Conservation (phyloP, 53 echinoderm and acorn worm species). For the Apostichopus leukothele region DNA sequence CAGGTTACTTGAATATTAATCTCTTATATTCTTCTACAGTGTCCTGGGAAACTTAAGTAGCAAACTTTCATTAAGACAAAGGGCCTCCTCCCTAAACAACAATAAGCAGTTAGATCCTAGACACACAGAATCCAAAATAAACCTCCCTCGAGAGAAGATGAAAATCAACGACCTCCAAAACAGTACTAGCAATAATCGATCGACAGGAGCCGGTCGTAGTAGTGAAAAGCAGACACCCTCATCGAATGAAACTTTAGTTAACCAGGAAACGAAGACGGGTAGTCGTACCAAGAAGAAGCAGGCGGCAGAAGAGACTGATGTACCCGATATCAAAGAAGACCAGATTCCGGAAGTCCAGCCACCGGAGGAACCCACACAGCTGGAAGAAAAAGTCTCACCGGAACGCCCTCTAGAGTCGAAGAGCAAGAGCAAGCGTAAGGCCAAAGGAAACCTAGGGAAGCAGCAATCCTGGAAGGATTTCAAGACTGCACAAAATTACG, state of each 20-base stretch:
- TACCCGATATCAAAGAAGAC: neutral
- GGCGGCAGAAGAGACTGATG: slow-evolving; percentile 12
- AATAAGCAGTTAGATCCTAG: slow-evolving; percentile 46
- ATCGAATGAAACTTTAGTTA: slow-evolving; percentile 1
- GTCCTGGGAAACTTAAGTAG: slow-evolving; percentile 28
- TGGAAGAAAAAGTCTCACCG: neutral
- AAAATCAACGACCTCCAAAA: slow-evolving; percentile 50
- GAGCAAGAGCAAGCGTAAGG: slow-evolving; percentile 27
- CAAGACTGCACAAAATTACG: slow-evolving; percentile 57
- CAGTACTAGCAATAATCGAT: slow-evolving; percentile 49
- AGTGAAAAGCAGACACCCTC: slow-evolving; percentile 20
- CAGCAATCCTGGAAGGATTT: slow-evolving; percentile 50
- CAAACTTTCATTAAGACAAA: slow-evolving; percentile 39
- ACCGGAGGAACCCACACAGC: slow-evolving; percentile 8
- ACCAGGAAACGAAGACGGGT: neutral
- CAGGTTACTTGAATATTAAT: neutral
- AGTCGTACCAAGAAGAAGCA: slow-evolving; percentile 40
- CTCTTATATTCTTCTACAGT: neutral
- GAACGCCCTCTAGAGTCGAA: slow-evolving; percentile 22
- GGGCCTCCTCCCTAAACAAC: slow-evolving; percentile 32
- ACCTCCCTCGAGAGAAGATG: slow-evolving; percentile 41
- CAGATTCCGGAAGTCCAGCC: slow-evolving; percentile 1
- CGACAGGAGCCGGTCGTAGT: neutral
- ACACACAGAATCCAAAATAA: slow-evolving; percentile 39
- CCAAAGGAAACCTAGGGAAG: slow-evolving; percentile 54